A percentile compares a stretch with the other conserved stretches of the same genome.
Conservation (phyloP, 1,140 invertebrate genomes). For the Drosophila tani region DNA sequence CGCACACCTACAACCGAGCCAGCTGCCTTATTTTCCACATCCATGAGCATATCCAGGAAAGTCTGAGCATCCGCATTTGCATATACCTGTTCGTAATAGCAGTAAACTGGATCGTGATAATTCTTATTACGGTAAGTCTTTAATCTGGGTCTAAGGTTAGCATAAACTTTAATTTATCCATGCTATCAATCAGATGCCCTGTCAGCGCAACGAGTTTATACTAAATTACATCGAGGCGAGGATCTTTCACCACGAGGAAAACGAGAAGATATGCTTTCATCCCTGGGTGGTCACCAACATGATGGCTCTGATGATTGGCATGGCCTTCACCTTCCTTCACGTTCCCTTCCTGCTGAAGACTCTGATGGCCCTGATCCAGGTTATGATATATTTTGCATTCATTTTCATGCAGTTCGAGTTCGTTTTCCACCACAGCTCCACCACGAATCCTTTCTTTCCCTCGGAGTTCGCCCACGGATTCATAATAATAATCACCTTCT, state of each 20-base stretch:
- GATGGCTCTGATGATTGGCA: constrained; percentile 90
- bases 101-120: constrained; percentile 87
- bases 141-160: background rate
- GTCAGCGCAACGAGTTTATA: constrained; percentile 15
- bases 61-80: constrained; percentile 24
- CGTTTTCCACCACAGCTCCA: constrained; percentile 87
- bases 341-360: constrained; percentile 94
- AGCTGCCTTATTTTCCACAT: constrained; percentile 86
- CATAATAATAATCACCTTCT: constrained; percentile 88
- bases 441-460: constrained; percentile 88
- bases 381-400: constrained; percentile 88
- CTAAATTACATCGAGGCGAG: constrained; percentile 40
- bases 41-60: constrained; percentile 42
- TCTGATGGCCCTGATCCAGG: constrained; percentile 87
- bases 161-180: background rate
- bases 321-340: constrained; percentile 92
- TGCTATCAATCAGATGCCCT: constrained; percentile 23
- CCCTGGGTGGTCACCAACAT: constrained; percentile 92
- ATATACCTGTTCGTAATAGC: constrained; percentile 80
- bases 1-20: constrained; percentile 82
- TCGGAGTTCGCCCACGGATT: constrained; percentile 89
- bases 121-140: constrained; percentile 87
- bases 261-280: constrained; percentile 85
- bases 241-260: constrained; percentile 47
- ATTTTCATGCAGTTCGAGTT: constrained; percentile 87